Conservation (phyloP, 2,797 vertebrate genomes). For the Pelodytes ibericus region DNA sequence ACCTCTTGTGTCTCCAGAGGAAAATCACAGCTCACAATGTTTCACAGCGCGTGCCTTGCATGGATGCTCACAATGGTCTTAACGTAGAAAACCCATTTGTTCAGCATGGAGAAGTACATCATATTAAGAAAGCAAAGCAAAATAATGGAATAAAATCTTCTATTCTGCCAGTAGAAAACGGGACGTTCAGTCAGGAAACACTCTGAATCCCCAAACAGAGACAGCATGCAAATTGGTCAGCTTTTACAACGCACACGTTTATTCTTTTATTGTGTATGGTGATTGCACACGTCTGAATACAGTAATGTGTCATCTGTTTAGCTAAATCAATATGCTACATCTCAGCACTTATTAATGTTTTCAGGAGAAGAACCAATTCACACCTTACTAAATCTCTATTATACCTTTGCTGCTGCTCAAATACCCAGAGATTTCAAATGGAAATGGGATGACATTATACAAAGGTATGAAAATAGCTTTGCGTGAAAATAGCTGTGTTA, state of each 20-base stretch:
- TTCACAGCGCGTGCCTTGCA: constrained; percentile 28
- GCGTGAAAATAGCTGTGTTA: not conserved
- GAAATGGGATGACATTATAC: constrained; percentile 11
- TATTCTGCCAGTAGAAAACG: constrained; percentile 16
- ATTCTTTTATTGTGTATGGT: constrained; percentile 28
- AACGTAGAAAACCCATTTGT: constrained; percentile 39
- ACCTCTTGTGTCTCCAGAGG: not conserved
- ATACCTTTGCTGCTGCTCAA: constrained; percentile 14
- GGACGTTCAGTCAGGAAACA: constrained; percentile 28
- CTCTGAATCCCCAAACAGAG: constrained; percentile 25
- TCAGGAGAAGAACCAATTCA: constrained; percentile 45
- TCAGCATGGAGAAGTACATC: constrained; percentile 35
- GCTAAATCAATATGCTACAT: constrained; percentile 45
- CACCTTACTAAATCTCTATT: constrained; percentile 51
- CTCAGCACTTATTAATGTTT: constrained; percentile 45
- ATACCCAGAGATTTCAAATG: constrained; percentile 17
- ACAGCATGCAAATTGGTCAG: constrained; percentile 52
- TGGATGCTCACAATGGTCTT: constrained; percentile 16
- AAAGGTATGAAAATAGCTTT: not conserved
- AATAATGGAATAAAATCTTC: constrained; percentile 13
- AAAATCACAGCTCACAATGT: not conserved
- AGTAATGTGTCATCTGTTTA: constrained; percentile 39
- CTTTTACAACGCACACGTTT: constrained; percentile 23
- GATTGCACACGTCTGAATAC: constrained; percentile 43
- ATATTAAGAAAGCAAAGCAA: constrained; percentile 22